Conservation (phyloP, 2,797 vertebrate genomes). For the Chelon auratus region DNA sequence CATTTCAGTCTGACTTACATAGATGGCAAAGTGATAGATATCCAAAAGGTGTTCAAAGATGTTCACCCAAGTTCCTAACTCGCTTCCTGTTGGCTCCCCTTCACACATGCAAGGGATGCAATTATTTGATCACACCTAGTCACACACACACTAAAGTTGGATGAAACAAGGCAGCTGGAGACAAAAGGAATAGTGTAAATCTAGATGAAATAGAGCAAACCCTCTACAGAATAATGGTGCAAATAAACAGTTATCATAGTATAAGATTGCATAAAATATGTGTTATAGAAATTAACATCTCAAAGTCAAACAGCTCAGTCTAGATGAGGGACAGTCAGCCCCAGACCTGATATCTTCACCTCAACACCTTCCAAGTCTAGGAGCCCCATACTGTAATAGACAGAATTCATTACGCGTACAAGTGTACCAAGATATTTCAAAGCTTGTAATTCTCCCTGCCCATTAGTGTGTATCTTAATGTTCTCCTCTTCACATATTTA, state of each 20-base stretch:
- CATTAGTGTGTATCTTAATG: slow-evolving; percentile 57
- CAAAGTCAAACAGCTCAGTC: slow-evolving; percentile 45
- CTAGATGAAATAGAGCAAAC: too few relatives aligned
- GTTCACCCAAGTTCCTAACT: too few relatives aligned
- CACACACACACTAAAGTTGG: too few relatives aligned
- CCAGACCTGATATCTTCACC: slow-evolving; percentile 18
- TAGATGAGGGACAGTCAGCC: neutral
- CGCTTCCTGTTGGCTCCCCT: too few relatives aligned
- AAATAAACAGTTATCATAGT: slow-evolving; percentile 23
- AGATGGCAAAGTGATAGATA: too few relatives aligned
- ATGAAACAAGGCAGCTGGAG: too few relatives aligned
- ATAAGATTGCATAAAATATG: slow-evolving; percentile 48
- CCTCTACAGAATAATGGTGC: too few relatives aligned
- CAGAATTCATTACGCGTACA: slow-evolving; percentile 42
- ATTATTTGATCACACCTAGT: too few relatives aligned
- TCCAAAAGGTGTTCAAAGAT: too few relatives aligned
- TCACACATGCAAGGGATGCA: too few relatives aligned
- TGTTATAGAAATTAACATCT: slow-evolving; percentile 27
- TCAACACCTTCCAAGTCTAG: slow-evolving; percentile 1
- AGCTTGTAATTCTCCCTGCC: slow-evolving; percentile 51
- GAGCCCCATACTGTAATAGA: slow-evolving; percentile 13
- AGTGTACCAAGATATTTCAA: slow-evolving; percentile 34
- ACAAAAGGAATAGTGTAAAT: too few relatives aligned
- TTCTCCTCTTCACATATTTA: slow-evolving; percentile 67
- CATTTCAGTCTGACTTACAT: too few relatives aligned